Conservation (phyloP, 2,888 invertebrate genomes). For the Drosophila basisetae region DNA sequence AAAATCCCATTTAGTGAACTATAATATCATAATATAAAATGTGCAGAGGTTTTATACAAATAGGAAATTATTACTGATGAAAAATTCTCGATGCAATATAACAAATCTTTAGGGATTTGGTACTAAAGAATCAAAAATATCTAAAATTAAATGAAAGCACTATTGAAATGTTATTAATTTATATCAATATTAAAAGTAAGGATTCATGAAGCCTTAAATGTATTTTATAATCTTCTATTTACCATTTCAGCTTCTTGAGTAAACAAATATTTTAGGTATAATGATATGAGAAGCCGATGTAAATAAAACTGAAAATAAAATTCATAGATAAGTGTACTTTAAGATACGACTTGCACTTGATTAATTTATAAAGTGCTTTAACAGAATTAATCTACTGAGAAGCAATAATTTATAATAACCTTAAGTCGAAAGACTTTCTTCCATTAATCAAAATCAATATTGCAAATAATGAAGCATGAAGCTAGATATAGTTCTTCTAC, state of each 20-base stretch:
- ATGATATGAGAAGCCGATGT: neutral
- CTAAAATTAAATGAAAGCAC: neutral
- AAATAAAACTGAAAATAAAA: neutral
- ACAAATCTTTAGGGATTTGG: neutral
- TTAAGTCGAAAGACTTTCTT: neutral
- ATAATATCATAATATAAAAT: neutral
- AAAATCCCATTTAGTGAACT: neutral
- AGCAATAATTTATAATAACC: neutral
- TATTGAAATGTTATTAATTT: neutral
- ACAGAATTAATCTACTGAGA: neutral
- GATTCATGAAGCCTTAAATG: neutral
- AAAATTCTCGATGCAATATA: neutral
- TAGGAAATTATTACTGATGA: neutral
- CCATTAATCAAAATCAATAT: neutral
- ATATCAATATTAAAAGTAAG: neutral
- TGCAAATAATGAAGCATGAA: neutral
- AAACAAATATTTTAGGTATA: neutral
- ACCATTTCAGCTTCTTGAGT: neutral
- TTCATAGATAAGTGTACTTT: neutral
- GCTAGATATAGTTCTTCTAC: neutral
- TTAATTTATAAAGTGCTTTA: neutral
- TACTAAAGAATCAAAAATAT: neutral
- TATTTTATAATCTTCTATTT: neutral
- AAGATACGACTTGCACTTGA: neutral
- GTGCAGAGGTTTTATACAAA: neutral